These are phyloP conservation scores for Podocnemis expansa DNA, from an alignment of 2,113 vertebrate genomes.

Conservation along the genomic window DNA sequence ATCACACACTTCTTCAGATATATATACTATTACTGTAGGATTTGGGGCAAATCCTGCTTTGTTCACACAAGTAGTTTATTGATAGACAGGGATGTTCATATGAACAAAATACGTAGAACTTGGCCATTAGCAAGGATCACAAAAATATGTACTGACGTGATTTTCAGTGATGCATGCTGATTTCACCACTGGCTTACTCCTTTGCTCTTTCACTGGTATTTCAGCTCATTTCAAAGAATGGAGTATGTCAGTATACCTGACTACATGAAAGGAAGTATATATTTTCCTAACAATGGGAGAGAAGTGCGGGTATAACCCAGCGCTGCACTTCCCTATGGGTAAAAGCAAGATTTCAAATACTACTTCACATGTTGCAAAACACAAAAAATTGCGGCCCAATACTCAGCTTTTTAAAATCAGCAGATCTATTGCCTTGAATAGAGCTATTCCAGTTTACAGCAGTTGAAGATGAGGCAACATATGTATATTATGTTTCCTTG, in stretches of 20 bases:
- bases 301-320: neutral
- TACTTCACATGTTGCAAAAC: conserved; percentile 29
- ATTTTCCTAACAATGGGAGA: conserved; percentile 15
- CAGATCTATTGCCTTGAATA: conserved; percentile 8
- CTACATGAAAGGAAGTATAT: neutral
- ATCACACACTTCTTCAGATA: neutral
- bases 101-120: neutral
- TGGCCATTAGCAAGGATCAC: neutral
- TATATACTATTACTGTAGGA: neutral
- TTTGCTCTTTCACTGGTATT: neutral
- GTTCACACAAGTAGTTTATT: neutral
- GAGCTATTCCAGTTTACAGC: neutral
- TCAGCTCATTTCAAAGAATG: conserved; percentile 14
- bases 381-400: neutral
- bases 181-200: conserved; percentile 42
- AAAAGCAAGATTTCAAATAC: conserved; percentile 1
- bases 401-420: conserved; percentile 20
- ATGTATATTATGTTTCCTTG: neutral
- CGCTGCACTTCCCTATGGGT: neutral
- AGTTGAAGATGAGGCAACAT: neutral
- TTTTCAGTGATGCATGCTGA: neutral
- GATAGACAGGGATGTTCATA: neutral
- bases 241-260: conserved; percentile 16
- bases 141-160: neutral
- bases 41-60: neutral